These are phyloP conservation scores for Arbacia lixula DNA, from an alignment of 53 echinoderm and acorn worm genomes.

Conservation along the genomic window DNA sequence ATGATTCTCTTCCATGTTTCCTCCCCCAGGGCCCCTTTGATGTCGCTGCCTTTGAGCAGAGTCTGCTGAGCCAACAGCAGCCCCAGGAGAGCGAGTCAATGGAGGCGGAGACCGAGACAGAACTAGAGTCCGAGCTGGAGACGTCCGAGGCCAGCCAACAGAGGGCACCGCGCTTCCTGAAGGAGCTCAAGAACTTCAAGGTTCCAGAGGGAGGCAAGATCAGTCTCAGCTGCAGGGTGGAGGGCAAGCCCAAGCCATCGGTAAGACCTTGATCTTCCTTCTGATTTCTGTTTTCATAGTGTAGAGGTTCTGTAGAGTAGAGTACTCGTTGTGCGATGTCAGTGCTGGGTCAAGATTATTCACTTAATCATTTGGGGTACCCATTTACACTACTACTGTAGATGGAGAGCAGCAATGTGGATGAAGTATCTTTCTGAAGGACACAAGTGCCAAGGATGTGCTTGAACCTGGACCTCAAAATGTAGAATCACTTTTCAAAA, in stretches of 20 bases:
- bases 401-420: too few species aligned
- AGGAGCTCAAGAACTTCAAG: conserved; percentile 92
- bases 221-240: conserved; percentile 87
- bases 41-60: conserved; percentile 82
- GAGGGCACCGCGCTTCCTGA: conserved; percentile 82
- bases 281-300: background rate
- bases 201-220: conserved; percentile 80
- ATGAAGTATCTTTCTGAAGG: too few species aligned
- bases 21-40: conserved; percentile 59
- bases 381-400: too few species aligned
- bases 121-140: conserved; percentile 94
- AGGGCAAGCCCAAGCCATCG: conserved; percentile 85
- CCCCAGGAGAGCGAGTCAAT: conserved; percentile 63
- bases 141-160: conserved; percentile 67
- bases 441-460: too few species aligned
- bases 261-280: conserved; percentile 62
- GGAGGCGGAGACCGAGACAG: conserved; percentile 93
- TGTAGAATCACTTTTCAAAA: too few species aligned
- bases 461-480: too few species aligned
- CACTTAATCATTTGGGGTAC: too few species aligned
- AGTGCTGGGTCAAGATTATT: too few species aligned
- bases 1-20: too few species aligned
- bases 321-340: too few species aligned
- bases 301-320: background rate
- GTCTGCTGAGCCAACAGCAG: conserved; percentile 71